Percentiles rank a stretch among this genome's conserved stretches.
phyloP scores from a whole-genome alignment of 2,797 vertebrate genomes.

The Acipenser oxyrinchus region DNA sequence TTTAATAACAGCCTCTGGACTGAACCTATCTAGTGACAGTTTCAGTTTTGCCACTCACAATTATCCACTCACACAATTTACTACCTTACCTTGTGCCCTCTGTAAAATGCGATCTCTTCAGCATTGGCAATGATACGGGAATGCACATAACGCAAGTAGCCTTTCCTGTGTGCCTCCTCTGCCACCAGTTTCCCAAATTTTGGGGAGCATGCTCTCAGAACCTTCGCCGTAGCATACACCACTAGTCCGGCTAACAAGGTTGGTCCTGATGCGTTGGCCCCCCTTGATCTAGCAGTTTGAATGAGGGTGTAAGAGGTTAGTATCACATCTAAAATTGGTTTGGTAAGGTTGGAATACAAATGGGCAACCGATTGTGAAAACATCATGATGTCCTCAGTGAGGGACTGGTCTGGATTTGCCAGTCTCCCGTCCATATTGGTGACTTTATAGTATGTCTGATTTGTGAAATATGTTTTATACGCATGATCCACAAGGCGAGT shows the following conservation, averaged over 20 bases:
- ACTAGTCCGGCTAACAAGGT: constrained; percentile 86
- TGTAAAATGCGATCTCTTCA: constrained; percentile 96
- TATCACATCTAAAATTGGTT: constrained; percentile 88
- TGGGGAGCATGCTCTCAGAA: constrained; percentile 88
- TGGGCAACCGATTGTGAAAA: constrained; percentile 94
- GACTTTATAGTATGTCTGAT: constrained; percentile 91
- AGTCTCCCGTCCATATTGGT: constrained; percentile 92
- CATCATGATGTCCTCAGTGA: constrained; percentile 93
- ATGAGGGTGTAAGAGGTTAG: constrained; percentile 94
- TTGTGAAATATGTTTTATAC: constrained; percentile 85
- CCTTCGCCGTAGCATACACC: constrained; percentile 83
- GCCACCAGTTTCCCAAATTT: constrained; percentile 90
- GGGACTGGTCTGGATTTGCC: constrained; percentile 92
- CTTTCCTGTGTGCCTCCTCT: constrained; percentile 90
- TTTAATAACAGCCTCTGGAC: too few species aligned
- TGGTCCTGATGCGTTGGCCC: constrained; percentile 82
- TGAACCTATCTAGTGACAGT: too few species aligned
- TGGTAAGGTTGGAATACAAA: constrained; percentile 94
- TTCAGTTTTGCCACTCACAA: constrained; percentile 47
- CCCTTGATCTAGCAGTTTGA: constrained; percentile 77
- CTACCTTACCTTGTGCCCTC: constrained; percentile 82
- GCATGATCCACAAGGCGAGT: constrained; percentile 86
- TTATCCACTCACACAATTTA: too few species aligned
- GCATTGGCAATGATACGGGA: constrained; percentile 94
- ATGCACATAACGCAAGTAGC: constrained; percentile 88